phyloP scores from a whole-genome alignment of 2,113 vertebrate species.

The Ailuropoda melanoleuca region DNA sequence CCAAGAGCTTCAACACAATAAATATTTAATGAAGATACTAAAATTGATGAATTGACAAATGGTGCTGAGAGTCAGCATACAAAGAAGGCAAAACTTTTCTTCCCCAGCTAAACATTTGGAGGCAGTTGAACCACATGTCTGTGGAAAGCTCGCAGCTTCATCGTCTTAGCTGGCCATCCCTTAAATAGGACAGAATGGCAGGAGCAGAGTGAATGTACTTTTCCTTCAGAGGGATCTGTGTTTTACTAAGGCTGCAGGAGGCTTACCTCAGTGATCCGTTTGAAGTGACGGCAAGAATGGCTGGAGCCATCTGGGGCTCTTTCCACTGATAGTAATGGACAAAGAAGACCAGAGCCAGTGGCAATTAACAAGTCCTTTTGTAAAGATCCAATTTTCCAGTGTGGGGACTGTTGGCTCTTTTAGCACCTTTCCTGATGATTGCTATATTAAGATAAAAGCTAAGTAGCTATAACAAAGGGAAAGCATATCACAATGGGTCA shows the following conservation, averaged over 20 bases:
- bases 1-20: too few relatives aligned
- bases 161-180: too few relatives aligned
- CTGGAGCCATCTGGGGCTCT: not conserved
- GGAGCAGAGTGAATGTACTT: too few relatives aligned
- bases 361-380: not conserved
- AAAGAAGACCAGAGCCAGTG: fast-evolving
- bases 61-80: not conserved
- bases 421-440: not conserved
- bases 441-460: fast-evolving
- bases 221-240: not conserved
- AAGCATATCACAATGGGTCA: fast-evolving
- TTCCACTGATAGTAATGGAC: fast-evolving
- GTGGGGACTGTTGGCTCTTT: not conserved
- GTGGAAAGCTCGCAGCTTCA: not conserved
- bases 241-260: not conserved
- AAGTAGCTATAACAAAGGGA: not conserved
- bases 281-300: not conserved
- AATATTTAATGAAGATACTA: not conserved
- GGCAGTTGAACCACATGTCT: not conserved
- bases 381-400: not conserved
- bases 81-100: not conserved
- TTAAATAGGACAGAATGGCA: too few relatives aligned
- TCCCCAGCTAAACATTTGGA: not conserved
- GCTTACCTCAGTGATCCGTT: not conserved
- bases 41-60: not conserved